Evolutionary conservation across 1,140 invertebrate genomes (phyloP).

Genomic region (Cecropterus lyciades): DNA sequence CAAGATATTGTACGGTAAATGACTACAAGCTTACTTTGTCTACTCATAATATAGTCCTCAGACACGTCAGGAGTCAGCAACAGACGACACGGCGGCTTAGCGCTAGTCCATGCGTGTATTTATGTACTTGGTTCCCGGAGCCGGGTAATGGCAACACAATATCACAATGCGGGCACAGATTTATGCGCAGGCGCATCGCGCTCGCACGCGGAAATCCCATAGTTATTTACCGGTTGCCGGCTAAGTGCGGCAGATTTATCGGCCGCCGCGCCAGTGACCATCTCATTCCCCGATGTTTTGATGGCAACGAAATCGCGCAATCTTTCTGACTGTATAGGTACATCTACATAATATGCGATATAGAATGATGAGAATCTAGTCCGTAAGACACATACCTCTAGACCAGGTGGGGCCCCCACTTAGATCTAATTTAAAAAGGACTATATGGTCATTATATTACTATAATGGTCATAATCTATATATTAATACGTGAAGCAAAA

Average conservation of each 20-base stretch:
- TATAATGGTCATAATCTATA: too few species aligned
- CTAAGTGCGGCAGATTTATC: conserved; percentile 83
- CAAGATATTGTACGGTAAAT: not conserved
- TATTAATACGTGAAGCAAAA: too few species aligned
- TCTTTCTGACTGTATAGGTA: conserved; percentile 3
- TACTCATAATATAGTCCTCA: conserved; percentile 9
- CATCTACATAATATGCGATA: not conserved
- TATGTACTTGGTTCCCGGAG: conserved; percentile 69
- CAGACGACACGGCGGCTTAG: conserved; percentile 25
- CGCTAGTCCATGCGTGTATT: conserved; percentile 56
- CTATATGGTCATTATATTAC: too few species aligned
- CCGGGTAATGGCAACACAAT: conserved; percentile 81
- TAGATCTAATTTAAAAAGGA: too few species aligned
- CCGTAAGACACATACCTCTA: too few species aligned
- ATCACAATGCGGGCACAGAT: conserved; percentile 83
- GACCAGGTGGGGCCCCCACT: too few species aligned
- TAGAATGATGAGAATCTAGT: not conserved
- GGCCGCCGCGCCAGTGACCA: conserved; percentile 67
- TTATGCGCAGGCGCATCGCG: conserved; percentile 78
- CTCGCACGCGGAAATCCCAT: conserved; percentile 82
- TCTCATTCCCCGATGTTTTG: conserved; percentile 58
- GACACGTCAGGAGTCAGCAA: conserved; percentile 14
- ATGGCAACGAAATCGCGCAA: conserved; percentile 25
- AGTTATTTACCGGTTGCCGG: conserved; percentile 83
- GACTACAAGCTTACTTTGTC: not conserved